Base-by-base conservation (phyloP, 2,797 vertebrate genomes). In the Salarias fasciatus region DNA sequence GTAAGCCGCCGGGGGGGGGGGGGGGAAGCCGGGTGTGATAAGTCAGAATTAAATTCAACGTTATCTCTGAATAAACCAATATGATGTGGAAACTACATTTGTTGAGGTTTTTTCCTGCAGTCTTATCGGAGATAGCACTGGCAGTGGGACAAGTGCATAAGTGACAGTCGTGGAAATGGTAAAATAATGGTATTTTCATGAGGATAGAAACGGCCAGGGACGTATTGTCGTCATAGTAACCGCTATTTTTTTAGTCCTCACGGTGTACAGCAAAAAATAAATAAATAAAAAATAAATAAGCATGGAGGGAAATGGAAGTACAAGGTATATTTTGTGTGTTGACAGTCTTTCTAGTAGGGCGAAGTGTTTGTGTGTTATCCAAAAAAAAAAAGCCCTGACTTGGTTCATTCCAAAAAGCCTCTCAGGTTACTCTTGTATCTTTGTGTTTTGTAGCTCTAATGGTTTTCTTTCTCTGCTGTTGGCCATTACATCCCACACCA, bases 211-310 rank as follows among this genome's bases (percentile, higher is more conserved):
- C 11, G 56, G 11, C 31, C 29, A 63, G 6, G 55, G 29, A 3
- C 14, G 28, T 31, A 18, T 35, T 41, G 35, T 35, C 43, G 30
- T 38, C 53, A 63, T 61, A 30, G 65, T 11, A 12, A 61, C 9
- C 51, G n/a, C n/a, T n/a, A n/a, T n/a, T 44, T 0, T 36, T 42
- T 46, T 13, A 52, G 0, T 35, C 7, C 24, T 38, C 9, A 11
- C 45, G 18, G 18, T 54, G 7, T 42, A 8, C 7, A 41, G 8
- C 24, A 18, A 58, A 35, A 31, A 53, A n/a, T n/a, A 24, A 24
- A 24, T 3, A 24, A 18, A 2, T 3, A 70, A 52, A 35, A 53
- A 72, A n/a, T n/a, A n/a, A 50, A 63, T 11, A 53, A 59, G 6
- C 11, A 40, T 1, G 8, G 8, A 6, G 24, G 4, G 11, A 37